These are phyloP conservation scores for Drosophila peninsularis DNA, from an alignment of 2,888 invertebrate genomes.

Conservation along the genomic window DNA sequence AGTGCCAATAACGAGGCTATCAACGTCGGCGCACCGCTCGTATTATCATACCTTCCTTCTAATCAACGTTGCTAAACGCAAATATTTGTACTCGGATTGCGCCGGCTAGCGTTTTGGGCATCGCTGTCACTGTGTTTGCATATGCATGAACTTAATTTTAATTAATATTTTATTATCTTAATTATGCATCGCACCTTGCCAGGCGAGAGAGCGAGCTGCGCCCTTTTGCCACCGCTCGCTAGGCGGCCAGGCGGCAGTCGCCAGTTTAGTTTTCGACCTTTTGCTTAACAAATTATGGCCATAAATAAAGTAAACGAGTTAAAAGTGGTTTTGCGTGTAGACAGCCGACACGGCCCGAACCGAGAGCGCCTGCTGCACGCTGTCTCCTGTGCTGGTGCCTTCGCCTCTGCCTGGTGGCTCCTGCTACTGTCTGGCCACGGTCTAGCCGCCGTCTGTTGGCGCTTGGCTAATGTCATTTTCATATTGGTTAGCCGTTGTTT, in stretches of 20 bases:
- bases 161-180: conserved; percentile 84
- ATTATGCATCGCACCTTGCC: conserved; percentile 83
- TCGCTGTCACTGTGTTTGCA: conserved; percentile 55
- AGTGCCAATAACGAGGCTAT: conserved; percentile 74
- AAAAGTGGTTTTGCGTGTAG: conserved; percentile 75
- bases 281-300: conserved; percentile 81
- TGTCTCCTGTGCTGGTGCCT: conserved; percentile 6
- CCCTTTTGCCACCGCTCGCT: conserved; percentile 43
- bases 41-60: conserved; percentile 44
- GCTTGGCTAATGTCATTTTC: conserved; percentile 75
- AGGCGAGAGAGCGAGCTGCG: conserved; percentile 16
- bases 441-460: conserved; percentile 72
- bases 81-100: conserved; percentile 71
- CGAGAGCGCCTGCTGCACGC: conserved; percentile 13
- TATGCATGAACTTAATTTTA: conserved; percentile 81
- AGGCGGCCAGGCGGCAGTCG: conserved; percentile 53
- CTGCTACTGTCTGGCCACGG: conserved; percentile 59
- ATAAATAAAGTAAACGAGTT: conserved; percentile 83
- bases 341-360: conserved; percentile 30
- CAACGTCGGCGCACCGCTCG: conserved; percentile 47
- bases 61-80: conserved; percentile 64
- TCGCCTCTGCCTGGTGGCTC: not conserved
- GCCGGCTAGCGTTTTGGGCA: conserved; percentile 27
- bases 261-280: conserved; percentile 78
- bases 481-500: conserved; percentile 47